phyloP scores from a whole-genome alignment of 2,888 invertebrate genomes.

The Dryococelus australis region DNA sequence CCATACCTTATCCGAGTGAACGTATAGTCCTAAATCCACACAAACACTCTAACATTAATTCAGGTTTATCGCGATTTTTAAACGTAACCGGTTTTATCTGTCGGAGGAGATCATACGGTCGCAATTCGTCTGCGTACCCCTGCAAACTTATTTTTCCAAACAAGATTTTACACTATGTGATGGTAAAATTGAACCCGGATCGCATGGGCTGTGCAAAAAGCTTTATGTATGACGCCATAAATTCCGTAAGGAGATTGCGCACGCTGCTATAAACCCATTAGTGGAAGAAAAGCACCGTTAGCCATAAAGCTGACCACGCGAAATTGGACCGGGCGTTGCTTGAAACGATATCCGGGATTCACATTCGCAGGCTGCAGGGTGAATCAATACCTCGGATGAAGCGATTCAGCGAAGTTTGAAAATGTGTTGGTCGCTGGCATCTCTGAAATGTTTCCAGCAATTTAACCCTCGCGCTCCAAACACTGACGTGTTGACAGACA shows the following conservation, averaged over 20 bases:
- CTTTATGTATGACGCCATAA: conserved; percentile 8
- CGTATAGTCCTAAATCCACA: too few relatives aligned
- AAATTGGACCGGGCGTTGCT: background rate
- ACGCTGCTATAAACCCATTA: background rate
- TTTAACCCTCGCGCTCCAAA: too few relatives aligned
- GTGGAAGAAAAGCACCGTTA: conserved; percentile 4
- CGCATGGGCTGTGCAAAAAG: background rate
- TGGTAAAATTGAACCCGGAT: background rate
- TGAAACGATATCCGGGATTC: background rate
- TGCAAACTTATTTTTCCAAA: background rate
- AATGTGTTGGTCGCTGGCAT: too few relatives aligned
- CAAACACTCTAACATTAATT: background rate
- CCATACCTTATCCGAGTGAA: too few relatives aligned
- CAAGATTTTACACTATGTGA: background rate
- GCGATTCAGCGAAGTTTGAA: too few relatives aligned
- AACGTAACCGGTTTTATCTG: background rate
- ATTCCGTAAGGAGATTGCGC: conserved; percentile 2
- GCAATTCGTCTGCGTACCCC: background rate
- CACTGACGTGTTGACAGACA: too few relatives aligned
- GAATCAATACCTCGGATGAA: too few relatives aligned
- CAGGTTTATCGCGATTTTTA: background rate
- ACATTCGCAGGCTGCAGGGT: background rate
- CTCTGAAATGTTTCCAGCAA: too few relatives aligned
- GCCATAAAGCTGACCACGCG: conserved; percentile 1
- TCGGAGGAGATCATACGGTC: background rate